Evolutionary conservation across 2,113 vertebrate species (phyloP), one percentile per base, ranked within the genome.

Genomic region (Spheniscus mendiculus): DNA sequence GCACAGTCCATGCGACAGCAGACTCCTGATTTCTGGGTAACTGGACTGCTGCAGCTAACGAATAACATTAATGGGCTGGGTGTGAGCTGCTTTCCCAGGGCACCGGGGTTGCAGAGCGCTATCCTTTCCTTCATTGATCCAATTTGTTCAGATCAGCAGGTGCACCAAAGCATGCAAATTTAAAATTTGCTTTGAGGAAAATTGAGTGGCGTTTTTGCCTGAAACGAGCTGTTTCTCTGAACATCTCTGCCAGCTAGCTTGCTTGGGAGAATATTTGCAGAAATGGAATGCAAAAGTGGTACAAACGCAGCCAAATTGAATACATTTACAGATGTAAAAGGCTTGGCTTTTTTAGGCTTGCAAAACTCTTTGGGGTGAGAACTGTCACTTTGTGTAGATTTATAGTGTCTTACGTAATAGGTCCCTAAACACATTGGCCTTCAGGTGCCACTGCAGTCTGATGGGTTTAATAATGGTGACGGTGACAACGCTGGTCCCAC

Each of bases 141-240:
- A 12, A 8, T 61, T 53, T 52, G 27, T 50, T 15, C 45, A 32
- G 73, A 93, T 65, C 93, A 87, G 95, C 89, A 87, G 91, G 25
- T 89, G 73, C 87, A 77, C 62, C 87, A 87, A 91, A 83, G 63
- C 74, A 55, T 62, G 87, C 81, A 94, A 11, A 87, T 70, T 58
- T 70, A 22, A 73, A 87, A 86, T 90, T 70, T 91, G 82, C 81
- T 94, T 25, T 38, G 74, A 93, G 87, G 89, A 82, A 72, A 82
- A 93, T 2, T 0, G 65, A 66, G 81, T 15, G 66, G 44, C 0
- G 0, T 53, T 88, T 77, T 47, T 18, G 66, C 87, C 81, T 12
- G 40, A 32, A 90, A 93, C 1, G 44, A 96, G 84, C 95, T 91
- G 70, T 83, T 94, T 22, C 62, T 70, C 72, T 50, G 44, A 70